These are phyloP conservation scores for Cryptoprocta ferox DNA, from an alignment of 2,797 vertebrate genomes.

Conservation along the genomic window DNA sequence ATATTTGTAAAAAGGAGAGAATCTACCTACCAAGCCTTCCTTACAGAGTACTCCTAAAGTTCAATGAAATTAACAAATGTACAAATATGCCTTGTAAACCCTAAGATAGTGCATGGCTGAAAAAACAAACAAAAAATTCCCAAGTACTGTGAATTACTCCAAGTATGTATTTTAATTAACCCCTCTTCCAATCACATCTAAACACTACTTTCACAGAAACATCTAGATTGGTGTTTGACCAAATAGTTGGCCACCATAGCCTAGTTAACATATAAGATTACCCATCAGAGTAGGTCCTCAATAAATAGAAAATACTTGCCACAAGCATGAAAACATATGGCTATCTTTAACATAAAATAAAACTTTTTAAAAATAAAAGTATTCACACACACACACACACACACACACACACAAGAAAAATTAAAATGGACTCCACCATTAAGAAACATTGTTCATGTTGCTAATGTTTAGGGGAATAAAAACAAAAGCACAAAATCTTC, in stretches of 20 bases:
- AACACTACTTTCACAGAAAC: neutral
- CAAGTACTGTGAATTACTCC: neutral
- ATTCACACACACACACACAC: neutral
- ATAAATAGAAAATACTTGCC: neutral
- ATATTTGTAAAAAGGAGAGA: neutral
- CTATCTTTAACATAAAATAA: neutral
- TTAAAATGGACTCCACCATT: neutral
- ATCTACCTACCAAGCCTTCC: neutral
- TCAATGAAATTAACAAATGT: neutral
- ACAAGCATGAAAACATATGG: neutral
- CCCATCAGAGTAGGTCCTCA: neutral
- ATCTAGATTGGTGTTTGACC: neutral
- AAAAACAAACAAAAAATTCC: neutral
- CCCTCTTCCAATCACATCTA: neutral
- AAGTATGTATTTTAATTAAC: neutral
- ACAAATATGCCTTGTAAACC: neutral
- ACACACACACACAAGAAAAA: neutral
- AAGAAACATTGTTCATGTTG: neutral
- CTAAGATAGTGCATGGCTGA: accelerated
- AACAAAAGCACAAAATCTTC: neutral
- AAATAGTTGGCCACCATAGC: neutral
- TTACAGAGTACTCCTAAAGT: neutral
- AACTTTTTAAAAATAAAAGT: neutral
- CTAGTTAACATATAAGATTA: neutral
- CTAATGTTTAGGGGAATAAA: neutral